Evolutionary conservation across 2,888 invertebrate genomes (phyloP), one percentile per base, ranked within the genome.

Genomic region (Amphipyra tragopoginis): DNA sequence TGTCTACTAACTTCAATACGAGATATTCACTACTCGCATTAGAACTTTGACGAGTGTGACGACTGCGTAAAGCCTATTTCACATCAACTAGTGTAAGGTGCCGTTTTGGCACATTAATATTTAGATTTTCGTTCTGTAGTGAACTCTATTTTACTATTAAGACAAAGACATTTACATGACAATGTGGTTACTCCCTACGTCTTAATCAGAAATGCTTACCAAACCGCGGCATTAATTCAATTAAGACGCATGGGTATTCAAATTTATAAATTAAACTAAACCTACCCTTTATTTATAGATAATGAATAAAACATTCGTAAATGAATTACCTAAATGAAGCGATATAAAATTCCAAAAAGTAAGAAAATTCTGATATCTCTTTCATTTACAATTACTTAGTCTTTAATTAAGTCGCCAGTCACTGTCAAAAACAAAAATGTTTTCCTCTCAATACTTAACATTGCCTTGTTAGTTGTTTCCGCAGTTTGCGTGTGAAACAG

Each of bases 121-220:
- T 26, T n/a, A 40, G 65, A 40, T 29, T 14, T 7, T 43, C 29
- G 11, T 0, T 8, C 5, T 9, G 40, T 33, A 45, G 21, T 11
- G 13, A 11, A 8, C 9, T n/a, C 21, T 43, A 39, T 50, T 49
- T 33, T n/a, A n/a, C 43, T 51, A 42, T 43, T 21, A 33, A 50
- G 21, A 50, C 15, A 10, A 36, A 42, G 15, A 38, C 10, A 73
- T 60, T 61, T 61, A 53, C 69, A 70, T 68, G 42, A 70, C 61
- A 70, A 61, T 53, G 43, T 38, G 52, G 42, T 53, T 43, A 8
- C 43, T 53, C 45, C 11, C 21, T 34, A 26, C 33, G 48, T 66
- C 47, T 48, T 55, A 10, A 51, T 43, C 38, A 54, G 39, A 43
- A 21, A 39, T 38, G 34, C 38, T 8, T 11, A 34, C 15, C 10